Conservation (phyloP, 2,113 vertebrate genomes). For the Lipotes vexillifer region DNA sequence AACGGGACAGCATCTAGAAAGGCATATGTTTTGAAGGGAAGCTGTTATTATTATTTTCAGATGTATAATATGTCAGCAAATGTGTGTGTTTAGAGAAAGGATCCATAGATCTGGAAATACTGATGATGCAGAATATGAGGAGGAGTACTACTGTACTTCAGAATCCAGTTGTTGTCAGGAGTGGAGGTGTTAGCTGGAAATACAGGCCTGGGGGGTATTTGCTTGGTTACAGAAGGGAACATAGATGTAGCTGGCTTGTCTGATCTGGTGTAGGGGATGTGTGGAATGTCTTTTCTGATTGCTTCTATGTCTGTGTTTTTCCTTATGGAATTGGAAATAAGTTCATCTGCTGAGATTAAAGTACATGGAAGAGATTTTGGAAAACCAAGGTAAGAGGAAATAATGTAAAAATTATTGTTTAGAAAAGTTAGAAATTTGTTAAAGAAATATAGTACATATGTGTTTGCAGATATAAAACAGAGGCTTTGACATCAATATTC, state of each 20-base stretch:
- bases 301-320: background rate
- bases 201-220: too few species aligned
- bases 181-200: accelerated
- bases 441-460: background rate
- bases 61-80: background rate
- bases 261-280: background rate
- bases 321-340: background rate
- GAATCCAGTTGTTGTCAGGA: background rate
- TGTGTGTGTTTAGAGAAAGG: background rate
- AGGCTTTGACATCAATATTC: background rate
- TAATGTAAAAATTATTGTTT: background rate
- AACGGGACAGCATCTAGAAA: background rate
- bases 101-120: background rate
- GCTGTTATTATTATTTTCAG: background rate
- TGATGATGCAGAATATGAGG: background rate
- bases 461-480: background rate
- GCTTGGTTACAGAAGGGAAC: background rate
- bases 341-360: background rate
- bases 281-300: background rate
- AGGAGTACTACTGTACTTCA: background rate
- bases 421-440: background rate
- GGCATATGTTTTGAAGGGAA: background rate
- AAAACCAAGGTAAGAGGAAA: background rate
- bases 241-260: background rate
- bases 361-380: background rate